Conservation (phyloP, 2,888 invertebrate genomes). For the Lasioglossum calceatum region DNA sequence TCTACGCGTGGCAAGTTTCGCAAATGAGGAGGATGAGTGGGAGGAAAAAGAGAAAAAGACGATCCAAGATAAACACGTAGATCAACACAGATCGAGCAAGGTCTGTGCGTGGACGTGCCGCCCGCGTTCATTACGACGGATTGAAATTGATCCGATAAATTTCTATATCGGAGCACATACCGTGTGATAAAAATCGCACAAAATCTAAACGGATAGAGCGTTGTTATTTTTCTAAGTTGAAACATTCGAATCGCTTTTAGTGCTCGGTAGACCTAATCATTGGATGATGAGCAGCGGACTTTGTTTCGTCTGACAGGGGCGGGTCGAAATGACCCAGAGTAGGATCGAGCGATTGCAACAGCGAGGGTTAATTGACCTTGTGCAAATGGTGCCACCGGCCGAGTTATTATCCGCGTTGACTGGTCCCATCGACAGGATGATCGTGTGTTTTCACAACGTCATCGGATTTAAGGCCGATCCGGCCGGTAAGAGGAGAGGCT, state of each 20-base stretch:
- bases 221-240: too few species aligned
- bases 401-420: constrained; percentile 25
- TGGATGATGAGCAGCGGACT: too few species aligned
- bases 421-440: constrained; percentile 45
- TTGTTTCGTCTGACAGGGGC: too few species aligned
- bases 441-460: constrained; percentile 56
- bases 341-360: background rate
- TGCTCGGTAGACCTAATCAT: too few species aligned
- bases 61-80: background rate
- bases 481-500: constrained; percentile 17
- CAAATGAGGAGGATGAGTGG: background rate
- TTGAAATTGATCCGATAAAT: too few species aligned
- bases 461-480: constrained; percentile 49
- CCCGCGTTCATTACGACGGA: background rate
- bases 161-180: too few species aligned
- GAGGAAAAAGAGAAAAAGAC: background rate
- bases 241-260: too few species aligned
- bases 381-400: constrained; percentile 24
- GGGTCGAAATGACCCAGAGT: too few species aligned
- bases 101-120: background rate
- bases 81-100: background rate
- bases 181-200: too few species aligned
- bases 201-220: too few species aligned
- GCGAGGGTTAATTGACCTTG: constrained; percentile 50
- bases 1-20: background rate